Evolutionary conservation across 1,140 invertebrate genomes (phyloP).

Genomic region (Sitophilus oryzae): DNA sequence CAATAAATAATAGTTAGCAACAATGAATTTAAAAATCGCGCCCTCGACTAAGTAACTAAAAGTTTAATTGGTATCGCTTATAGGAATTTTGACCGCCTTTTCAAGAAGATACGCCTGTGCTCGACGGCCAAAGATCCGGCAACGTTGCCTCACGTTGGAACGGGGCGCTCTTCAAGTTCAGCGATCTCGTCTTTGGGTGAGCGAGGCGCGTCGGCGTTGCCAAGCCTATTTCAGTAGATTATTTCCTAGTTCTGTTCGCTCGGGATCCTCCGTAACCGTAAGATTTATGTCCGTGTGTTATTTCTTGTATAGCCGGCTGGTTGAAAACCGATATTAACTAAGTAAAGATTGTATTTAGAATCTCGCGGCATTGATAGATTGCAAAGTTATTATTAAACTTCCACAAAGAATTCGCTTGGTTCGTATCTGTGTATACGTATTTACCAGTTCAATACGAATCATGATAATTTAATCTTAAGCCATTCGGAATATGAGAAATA

Average conservation of each 20-base stretch:
- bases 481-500: no score
- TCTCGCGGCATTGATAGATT: background rate
- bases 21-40: no score
- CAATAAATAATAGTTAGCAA: no score
- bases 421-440: no score
- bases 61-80: no score
- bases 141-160: constrained; percentile 9
- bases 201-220: constrained; percentile 10
- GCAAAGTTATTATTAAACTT: no score
- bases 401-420: no score
- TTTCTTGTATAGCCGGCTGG: background rate
- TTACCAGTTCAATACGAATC: no score
- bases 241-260: background rate
- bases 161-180: constrained; percentile 19
- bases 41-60: no score
- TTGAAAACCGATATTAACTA: background rate
- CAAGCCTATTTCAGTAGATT: background rate
- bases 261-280: background rate
- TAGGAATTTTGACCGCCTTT: background rate
- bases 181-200: constrained; percentile 20
- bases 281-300: background rate
- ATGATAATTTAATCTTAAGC: no score
- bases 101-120: background rate
- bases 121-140: no score
- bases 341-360: background rate